Evolutionary conservation across 92 coral and sea anemone species (phyloP).

Genomic region (Isaurus tuberculatus): DNA sequence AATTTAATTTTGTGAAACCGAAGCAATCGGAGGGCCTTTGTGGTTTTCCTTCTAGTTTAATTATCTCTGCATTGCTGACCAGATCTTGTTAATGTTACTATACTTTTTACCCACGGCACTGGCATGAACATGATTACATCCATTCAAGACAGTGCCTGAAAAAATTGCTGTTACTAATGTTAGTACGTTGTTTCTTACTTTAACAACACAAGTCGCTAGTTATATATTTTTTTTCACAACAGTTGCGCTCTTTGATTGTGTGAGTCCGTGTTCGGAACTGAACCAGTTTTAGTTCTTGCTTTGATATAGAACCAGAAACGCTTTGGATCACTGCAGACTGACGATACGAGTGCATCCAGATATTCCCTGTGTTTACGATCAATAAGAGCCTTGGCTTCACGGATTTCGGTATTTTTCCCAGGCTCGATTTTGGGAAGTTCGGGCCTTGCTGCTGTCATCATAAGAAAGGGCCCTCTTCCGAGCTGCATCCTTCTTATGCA

Average conservation of each 20-base stretch:
- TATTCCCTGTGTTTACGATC: conserved; percentile 31
- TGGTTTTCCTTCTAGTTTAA: too few species aligned
- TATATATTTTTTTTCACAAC: too few species aligned
- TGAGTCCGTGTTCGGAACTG: conserved; percentile 41
- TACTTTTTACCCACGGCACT: too few species aligned
- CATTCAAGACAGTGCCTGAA: too few species aligned
- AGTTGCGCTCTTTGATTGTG: neutral
- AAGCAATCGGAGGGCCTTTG: too few species aligned
- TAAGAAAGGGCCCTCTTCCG: conserved; percentile 12
- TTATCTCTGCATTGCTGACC: too few species aligned
- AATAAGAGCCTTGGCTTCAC: conserved; percentile 44
- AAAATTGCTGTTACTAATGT: too few species aligned
- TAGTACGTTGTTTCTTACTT: too few species aligned
- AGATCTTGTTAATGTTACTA: too few species aligned
- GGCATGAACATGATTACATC: too few species aligned
- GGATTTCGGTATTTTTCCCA: conserved; percentile 46
- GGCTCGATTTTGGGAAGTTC: conserved; percentile 14
- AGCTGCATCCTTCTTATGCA: conserved; percentile 27
- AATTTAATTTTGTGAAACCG: too few species aligned
- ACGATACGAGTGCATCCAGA: conserved; percentile 24
- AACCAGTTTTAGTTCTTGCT: conserved; percentile 45
- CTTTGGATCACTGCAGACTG: conserved; percentile 39
- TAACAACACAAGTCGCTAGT: too few species aligned
- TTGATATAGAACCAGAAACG: conserved; percentile 55
- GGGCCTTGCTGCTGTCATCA: neutral